Conservation (phyloP, 2,888 invertebrate species). For the Spialia ferax region DNA sequence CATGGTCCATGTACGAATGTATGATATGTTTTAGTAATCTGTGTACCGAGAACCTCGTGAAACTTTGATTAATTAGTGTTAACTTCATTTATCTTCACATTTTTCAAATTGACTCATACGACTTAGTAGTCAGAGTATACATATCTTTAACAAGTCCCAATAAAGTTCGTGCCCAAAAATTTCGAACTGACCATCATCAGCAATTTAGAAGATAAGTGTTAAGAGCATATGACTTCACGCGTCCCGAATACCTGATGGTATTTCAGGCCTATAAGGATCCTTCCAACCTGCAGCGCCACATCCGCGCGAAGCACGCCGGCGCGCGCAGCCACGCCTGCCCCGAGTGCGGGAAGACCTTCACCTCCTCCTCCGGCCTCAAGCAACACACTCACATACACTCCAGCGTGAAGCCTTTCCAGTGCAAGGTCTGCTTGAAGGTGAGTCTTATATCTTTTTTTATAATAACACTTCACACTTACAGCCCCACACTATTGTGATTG, state of each 20-base stretch:
- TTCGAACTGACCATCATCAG: background rate
- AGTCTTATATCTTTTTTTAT: no score
- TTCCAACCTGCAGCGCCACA: constrained; percentile 98
- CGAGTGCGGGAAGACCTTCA: constrained; percentile 99
- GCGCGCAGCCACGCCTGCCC: constrained; percentile 98
- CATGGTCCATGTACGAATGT: no score
- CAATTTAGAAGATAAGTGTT: constrained; percentile 22
- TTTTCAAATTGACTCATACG: no score
- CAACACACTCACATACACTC: constrained; percentile 99
- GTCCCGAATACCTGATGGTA: constrained; percentile 81
- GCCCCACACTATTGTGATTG: no score
- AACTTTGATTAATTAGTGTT: no score
- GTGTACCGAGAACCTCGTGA: no score
- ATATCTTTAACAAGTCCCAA: no score
- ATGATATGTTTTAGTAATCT: no score
- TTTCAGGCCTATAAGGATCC: constrained; percentile 98
- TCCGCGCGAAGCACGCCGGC: constrained; percentile 97
- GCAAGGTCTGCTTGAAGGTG: constrained; percentile 98
- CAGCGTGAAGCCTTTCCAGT: constrained; percentile 98
- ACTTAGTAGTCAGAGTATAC: no score
- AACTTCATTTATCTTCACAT: no score
- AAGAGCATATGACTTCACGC: constrained; percentile 52
- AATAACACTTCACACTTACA: no score
- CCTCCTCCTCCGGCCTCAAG: constrained; percentile 98
- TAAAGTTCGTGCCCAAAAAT: no score